Base-by-base conservation (phyloP, 1,140 invertebrate species). In the Drosophila seguyi region DNA sequence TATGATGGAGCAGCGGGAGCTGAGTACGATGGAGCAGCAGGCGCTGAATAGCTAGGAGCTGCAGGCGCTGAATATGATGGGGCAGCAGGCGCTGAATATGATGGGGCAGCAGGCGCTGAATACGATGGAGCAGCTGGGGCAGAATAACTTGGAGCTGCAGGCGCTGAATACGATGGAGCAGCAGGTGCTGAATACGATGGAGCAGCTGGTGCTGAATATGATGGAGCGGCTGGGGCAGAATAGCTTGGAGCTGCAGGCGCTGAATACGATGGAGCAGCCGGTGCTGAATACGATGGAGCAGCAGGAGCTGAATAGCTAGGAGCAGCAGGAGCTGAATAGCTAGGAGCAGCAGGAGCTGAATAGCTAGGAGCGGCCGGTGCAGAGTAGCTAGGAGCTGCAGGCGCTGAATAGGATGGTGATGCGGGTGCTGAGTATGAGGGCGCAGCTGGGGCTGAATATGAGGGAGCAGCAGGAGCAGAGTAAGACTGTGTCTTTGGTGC, bases 21-120 rank as follows among this genome's bases (percentile, higher is more conserved):
- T 34, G 75, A 77, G 31, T 77, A 77, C 0, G 48, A 27, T 6
- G 66, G 38, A 6, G 63, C 48, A 0, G 71, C 52, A 0, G 67
- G 74, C 0, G 77, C 77, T n/a, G 77, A 80, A 18, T 79, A 79
- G 45, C 67, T 39, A 13, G 42, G 42, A 45, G 42, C 42, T 4
- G 74, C 66, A 0, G 77, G 67, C 0, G 74, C 68, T 10, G 76
- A 79, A 38, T 79, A 79, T 0, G 44, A 41, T 16, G 76, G 48
- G 4, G 61, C 20, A 0, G 67, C 56, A 2, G 66, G 73, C 0
- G 66, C 66, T 11, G 76, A 79, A 34, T 73, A 76, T 0, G 25
- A n/a, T 2, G 61, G 36, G 16, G 68, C 39, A 1, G 45, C 45
- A 1, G 68, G 75, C 3, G 75, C 56, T n/a, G 38, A 39, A 7